Conservation (phyloP, 2,113 vertebrate genomes). For the Arizona elegans region DNA sequence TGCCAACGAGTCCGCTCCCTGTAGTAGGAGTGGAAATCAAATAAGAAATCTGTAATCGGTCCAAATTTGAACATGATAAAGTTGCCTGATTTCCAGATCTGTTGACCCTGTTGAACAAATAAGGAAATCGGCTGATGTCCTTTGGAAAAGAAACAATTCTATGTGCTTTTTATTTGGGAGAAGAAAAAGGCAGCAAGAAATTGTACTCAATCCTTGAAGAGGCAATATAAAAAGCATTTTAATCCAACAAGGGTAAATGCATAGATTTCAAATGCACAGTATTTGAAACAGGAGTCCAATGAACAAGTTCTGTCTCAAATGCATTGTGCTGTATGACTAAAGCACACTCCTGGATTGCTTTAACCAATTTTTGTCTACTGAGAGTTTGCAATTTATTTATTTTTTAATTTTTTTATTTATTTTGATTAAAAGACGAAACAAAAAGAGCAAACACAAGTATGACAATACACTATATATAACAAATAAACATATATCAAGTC, state of each 20-base stretch:
- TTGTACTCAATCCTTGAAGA: not conserved
- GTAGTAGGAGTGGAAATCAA: not conserved
- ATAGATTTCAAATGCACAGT: not conserved
- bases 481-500: no score
- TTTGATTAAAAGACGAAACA: no score
- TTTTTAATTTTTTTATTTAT: no score
- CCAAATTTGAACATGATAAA: not conserved
- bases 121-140: no score
- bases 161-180: not conserved
- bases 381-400: not conserved
- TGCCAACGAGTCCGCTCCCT: not conserved
- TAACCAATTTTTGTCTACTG: not conserved
- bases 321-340: not conserved
- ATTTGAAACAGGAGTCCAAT: not conserved
- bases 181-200: not conserved
- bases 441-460: no score
- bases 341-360: not conserved
- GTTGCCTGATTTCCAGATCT: not conserved
- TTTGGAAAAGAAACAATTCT: accelerated
- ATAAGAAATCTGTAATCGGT: not conserved
- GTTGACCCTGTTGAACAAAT: not conserved
- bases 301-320: not conserved
- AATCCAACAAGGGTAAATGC: not conserved
- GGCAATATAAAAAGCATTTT: not conserved
- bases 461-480: no score